A percentile compares a stretch with the other conserved stretches of the same genome.
Evolutionary conservation across 2,888 invertebrate species (phyloP).

Genomic region (Furcula furcula): DNA sequence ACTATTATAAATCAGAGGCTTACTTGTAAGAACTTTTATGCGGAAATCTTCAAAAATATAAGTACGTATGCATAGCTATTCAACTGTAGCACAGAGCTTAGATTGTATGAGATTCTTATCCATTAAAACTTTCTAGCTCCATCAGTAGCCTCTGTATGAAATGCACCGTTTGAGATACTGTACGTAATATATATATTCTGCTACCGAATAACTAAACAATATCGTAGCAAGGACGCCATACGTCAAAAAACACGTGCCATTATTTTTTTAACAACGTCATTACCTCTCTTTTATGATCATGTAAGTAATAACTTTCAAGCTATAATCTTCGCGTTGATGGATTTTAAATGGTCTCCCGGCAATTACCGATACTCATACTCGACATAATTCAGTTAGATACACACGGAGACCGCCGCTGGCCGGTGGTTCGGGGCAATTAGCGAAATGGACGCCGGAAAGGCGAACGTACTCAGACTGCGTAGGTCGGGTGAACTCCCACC

Average conservation of each 20-base stretch:
- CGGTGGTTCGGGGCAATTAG: conserved; percentile 58
- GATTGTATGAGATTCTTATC: too few species aligned
- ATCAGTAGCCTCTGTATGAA: too few species aligned
- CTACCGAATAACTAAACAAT: conserved; percentile 15
- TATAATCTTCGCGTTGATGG: not conserved
- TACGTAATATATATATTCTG: too few species aligned
- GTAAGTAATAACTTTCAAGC: not conserved
- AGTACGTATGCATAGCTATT: too few species aligned
- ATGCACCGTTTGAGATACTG: too few species aligned
- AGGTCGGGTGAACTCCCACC: conserved; percentile 41
- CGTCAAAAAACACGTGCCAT: not conserved
- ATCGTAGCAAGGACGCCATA: not conserved
- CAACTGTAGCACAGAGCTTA: too few species aligned
- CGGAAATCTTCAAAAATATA: too few species aligned
- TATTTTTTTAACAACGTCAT: not conserved
- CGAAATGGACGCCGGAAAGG: conserved; percentile 60
- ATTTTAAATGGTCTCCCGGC: not conserved
- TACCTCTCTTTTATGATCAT: not conserved
- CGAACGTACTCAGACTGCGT: conserved; percentile 44
- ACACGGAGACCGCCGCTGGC: conserved; percentile 22
- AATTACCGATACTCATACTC: conserved; percentile 8
- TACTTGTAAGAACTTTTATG: too few species aligned
- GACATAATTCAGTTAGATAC: conserved; percentile 19
- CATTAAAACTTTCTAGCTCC: too few species aligned
- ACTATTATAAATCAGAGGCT: too few species aligned